Evolutionary conservation across 2,797 vertebrate species (phyloP), one percentile per base, ranked within the genome.

Genomic region (Borostomias antarcticus): DNA sequence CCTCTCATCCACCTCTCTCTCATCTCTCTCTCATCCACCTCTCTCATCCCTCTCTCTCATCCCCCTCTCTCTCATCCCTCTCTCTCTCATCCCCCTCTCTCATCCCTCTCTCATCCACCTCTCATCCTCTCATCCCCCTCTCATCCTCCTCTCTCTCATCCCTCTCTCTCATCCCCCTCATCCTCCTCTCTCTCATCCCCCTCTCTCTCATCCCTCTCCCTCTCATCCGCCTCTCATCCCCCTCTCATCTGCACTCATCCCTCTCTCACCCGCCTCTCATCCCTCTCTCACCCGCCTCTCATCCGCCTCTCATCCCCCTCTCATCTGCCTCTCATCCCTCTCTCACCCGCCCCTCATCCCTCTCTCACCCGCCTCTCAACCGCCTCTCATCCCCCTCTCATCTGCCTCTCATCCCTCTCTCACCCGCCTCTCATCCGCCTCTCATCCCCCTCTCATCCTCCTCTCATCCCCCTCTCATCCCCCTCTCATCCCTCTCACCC

Each of bases 301-400:
- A 15, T 19, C 26, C 17, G 7, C 10, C 45, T 17, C 23, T 15
- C 26, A 26, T 6, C 56, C 29, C 54, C 32, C 37, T n/a, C 17
- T 47, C 64, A n/a, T n/a, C n/a, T n/a, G n/a, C n/a, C 21, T 1
- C 65, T 48, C 40, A 15, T 62, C 59, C 4, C 10, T 33, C 32
- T 33, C 32, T 33, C 32, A 33, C n/a, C 28, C 50, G 19, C 32
- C 9, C 26, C n/a, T n/a, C 59, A 51, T 72, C 53, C 40, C 58
- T 74, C 53, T 62, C 37, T 56, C 35, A 43, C 35, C 23, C 40
- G n/a, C 25, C 19, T 25, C 7, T 52, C 32, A 1, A 17, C 17
- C 28, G 8, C 50, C 58, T 50, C 25, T 33, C 28, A n/a, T 10
- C 28, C 19, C 21, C 23, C 15, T 59, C 23, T 59, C 5, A 26